Evolutionary conservation across 2,113 vertebrate species (phyloP), one percentile per base, ranked within the genome.

Genomic region (Plecotus auritus): DNA sequence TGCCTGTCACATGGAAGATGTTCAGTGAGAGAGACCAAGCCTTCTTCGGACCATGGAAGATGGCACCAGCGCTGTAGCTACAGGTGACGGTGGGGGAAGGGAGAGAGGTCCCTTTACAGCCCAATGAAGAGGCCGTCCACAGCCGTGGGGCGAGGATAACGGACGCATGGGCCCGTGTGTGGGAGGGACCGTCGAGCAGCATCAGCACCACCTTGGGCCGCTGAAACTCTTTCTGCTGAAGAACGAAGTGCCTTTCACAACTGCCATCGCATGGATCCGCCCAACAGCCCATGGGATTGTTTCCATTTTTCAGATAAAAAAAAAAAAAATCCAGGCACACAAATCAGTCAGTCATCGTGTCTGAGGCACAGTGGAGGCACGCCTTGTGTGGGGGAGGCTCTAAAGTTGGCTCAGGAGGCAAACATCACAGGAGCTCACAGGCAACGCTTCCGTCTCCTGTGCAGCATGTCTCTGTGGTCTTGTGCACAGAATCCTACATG

Each of bases 341-440:
- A 97, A 96, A 91, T 94, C 96, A 95, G 80, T 95, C 93, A 91
- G 86, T 95, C 89, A 90, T 77, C 26, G 0, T 54, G 30, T 84
- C 84, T 84, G 91, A 86, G 96, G 83, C 70, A 89, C 16, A 80
- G 93, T 11, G 30, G 59, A 96, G 83, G 83, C 89, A 84, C 37
- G 86, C 49, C 93, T 92, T 81, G 83, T 70, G 37, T 86, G 69
- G 47, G 82, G 26, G 64, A 84, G 64, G 23, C 74, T 91, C 93
- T 86, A 66, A 94, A 89, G 49, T 95, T 95, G 96, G 89, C 82
- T 91, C 40, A 42, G 17, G 72, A 87, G 77, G 78, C 85, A 96
- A 82, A 93, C 54, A 42, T 69, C 42, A 30, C 54, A 23, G 22
- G 45, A 42, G 26, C 70, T 90, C 64, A 70, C 77, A 37, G 28